Conservation (phyloP, 1,140 invertebrate genomes). For the Artemia franciscana region DNA sequence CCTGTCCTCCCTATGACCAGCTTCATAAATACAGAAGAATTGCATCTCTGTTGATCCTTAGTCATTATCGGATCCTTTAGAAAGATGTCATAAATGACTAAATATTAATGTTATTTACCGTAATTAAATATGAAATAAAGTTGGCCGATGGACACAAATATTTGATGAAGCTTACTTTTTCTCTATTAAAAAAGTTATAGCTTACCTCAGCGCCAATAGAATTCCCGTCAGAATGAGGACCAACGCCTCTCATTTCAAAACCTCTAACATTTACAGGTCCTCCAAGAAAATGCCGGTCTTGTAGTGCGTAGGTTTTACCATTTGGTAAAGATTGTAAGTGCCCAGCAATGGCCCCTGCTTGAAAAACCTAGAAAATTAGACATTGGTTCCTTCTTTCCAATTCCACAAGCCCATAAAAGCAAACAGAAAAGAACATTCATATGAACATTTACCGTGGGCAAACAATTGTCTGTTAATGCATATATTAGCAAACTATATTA, state of each 20-base stretch:
- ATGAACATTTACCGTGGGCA: too few species aligned
- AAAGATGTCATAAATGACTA: too few species aligned
- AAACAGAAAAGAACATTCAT: too few species aligned
- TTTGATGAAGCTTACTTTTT: neutral
- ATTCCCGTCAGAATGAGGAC: conserved; percentile 46
- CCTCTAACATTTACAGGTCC: conserved; percentile 60
- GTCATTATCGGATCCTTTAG: too few species aligned
- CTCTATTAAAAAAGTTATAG: conserved; percentile 4
- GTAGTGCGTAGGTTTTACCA: conserved; percentile 33
- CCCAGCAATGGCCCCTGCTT: conserved; percentile 41
- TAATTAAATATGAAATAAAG: neutral
- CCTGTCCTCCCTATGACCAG: too few species aligned
- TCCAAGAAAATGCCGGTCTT: conserved; percentile 63
- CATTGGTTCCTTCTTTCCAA: too few species aligned
- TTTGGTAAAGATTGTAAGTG: conserved; percentile 31
- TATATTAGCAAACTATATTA: too few species aligned
- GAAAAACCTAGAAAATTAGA: conserved; percentile 40
- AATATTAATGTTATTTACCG: neutral
- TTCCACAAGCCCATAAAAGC: conserved; percentile 5
- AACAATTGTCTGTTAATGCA: too few species aligned
- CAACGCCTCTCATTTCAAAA: conserved; percentile 53
- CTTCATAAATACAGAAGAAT: too few species aligned
- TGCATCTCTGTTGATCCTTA: too few species aligned
- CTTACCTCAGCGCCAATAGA: conserved; percentile 33
- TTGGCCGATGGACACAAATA: neutral